Percentiles rank a stretch among this genome's conserved stretches.
Evolutionary conservation across 2,888 invertebrate genomes (phyloP).

Genomic region (Drosophila nigricruria): DNA sequence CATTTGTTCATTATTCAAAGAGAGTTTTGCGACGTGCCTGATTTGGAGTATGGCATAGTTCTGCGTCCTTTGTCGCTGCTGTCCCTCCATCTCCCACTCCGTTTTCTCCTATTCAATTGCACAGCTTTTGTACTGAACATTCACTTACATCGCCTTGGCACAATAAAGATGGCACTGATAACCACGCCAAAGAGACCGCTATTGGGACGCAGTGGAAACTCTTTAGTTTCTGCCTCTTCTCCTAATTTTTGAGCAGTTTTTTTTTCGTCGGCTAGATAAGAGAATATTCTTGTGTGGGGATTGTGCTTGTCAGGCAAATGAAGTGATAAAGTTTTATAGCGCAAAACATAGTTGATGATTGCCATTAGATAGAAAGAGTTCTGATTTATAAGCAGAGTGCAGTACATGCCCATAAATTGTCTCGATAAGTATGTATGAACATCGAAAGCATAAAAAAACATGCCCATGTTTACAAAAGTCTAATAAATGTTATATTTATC

Average conservation of each 20-base stretch:
- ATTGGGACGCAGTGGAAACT: constrained; percentile 14
- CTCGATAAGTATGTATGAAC: constrained; percentile 20
- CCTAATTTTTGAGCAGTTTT: constrained; percentile 2
- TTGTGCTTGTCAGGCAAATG: constrained; percentile 60
- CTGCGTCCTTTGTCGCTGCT: constrained; percentile 24
- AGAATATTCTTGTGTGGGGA: constrained; percentile 16
- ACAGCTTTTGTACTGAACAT: constrained; percentile 37
- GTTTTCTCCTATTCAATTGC: constrained; percentile 52
- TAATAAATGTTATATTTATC: constrained; percentile 22
- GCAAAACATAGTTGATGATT: constrained; percentile 47
- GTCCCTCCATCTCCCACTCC: not conserved
- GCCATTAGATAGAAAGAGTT: constrained; percentile 34
- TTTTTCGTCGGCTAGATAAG: constrained; percentile 40
- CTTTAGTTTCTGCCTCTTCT: constrained; percentile 23
- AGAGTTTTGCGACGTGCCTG: constrained; percentile 58
- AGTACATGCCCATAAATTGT: constrained; percentile 30
- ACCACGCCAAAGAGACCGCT: constrained; percentile 9
- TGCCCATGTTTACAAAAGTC: constrained; percentile 1
- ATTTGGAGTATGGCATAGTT: constrained; percentile 48
- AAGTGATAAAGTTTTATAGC: constrained; percentile 67
- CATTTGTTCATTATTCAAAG: constrained; percentile 48
- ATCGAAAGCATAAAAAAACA: constrained; percentile 8
- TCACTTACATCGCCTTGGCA: constrained; percentile 57
- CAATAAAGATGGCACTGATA: constrained; percentile 62
- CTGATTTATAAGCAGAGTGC: constrained; percentile 37